Evolutionary conservation across 2,797 vertebrate genomes (phyloP), one percentile per base, ranked within the genome.

Genomic region (Ceryle rudis): DNA sequence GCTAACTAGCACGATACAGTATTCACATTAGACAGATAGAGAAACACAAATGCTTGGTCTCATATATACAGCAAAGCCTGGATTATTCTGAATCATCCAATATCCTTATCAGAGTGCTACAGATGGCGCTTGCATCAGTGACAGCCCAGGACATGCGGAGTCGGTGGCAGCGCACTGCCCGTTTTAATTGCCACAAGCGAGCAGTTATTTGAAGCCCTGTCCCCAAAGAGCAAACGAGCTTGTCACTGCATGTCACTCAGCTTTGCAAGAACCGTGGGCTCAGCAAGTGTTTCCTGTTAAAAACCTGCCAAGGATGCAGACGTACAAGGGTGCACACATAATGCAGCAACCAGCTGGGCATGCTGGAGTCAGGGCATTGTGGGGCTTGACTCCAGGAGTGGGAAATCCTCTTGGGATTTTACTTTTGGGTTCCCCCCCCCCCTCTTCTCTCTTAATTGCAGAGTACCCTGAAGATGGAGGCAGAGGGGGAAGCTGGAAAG

Each of bases 31-130:
- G 60, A 19, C 1, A 0, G 95, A 62, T 86, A 44, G 55, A 93
- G 83, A 82, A 96, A 89, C 81, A 21, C 69, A 82, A 83, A 73
- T 33, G 1, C 51, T 57, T 0, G 2, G 81, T 80, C 82, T 95
- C 49, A 14, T 86, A 42, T 14, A 12, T 69, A 94, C 64, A 75
- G 97, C 90, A 92, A 82, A 94, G 86, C 86, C 55, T 12, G 62
- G 90, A 92, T 96, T 86, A 85, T 93, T 97, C 67, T 95, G 95
- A 91, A 94, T 95, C 95, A 96, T 89, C 90, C 95, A 14, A 25
- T 51, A 29, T 81, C 94, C 97, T 97, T 97, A 97, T 97, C 96
- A 93, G 96, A 70, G 86, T 8, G 1, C 62, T 81, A 17, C 97
- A 97, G 97, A 46, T 55, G 5, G 84, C 0, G 11, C 92, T 89